Base-by-base conservation (phyloP, 1,140 invertebrate species). In the Drosophila dunni region DNA sequence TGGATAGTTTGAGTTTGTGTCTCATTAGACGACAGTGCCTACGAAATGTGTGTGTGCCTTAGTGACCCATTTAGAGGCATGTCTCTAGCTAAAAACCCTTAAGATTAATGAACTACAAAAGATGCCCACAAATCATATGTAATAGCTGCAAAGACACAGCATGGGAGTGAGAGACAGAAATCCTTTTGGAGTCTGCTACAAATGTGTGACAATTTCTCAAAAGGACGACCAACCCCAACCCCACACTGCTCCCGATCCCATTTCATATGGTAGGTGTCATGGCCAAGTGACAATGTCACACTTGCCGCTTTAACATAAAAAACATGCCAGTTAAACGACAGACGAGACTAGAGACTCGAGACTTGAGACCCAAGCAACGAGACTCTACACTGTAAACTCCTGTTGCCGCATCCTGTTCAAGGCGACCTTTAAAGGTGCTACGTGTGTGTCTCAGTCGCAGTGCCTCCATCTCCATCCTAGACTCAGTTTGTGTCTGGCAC, bases 61-160 rank as follows among this genome's bases (percentile, higher is more conserved):
- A 65, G 72, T 88, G 83, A 88, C 83, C 83, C 79, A 86, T 68
- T 79, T 83, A 53, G 5, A 24, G 7, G 4, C 48, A 11, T 17
- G 24, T 46, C 50, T 45, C 56, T 42, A 42, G 60, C 57, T 33
- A 33, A 24, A 66, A 62, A 50, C 70, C 29, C 33, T 15, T 24
- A 89, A 89, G 85, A 88, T 89, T 69, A 88, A 88, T 88, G 84
- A 75, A 78, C 74, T 89, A 89, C 84, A 88, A 88, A 90, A 88
- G 74, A 88, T 73, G 84, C 76, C 50, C 84, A 89, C 84, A 83
- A 88, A 88, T 88, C 83, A 88, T 89, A 65, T 74, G 84, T 78
- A 86, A 77, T 77, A 62, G 54, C 50, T 68, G 68, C 75, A n/a
- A 40, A 10, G 53, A 29, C 45, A 15, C 38, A 15, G 15, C 1